Evolutionary conservation across 2,797 vertebrate genomes (phyloP).

Genomic region (Spea hammondii): DNA sequence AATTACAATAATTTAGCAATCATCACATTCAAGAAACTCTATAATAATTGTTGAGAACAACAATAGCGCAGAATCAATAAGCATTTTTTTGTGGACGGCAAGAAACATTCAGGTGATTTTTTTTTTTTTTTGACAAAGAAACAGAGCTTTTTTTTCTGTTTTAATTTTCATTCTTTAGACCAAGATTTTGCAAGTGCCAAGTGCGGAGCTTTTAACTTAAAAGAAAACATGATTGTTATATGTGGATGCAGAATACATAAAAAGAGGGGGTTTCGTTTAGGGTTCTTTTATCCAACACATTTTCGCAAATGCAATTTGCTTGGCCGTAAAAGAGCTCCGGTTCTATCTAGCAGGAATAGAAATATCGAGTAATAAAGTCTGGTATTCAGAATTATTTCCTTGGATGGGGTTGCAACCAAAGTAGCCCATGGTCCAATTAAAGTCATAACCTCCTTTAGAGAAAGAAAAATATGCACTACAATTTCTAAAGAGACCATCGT

Average conservation of each 20-base stretch:
- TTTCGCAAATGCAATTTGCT: slow-evolving; percentile 31
- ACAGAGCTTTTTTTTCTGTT: neutral
- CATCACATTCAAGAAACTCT: slow-evolving; percentile 23
- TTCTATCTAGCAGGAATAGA: too few species aligned
- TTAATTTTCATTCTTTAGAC: neutral
- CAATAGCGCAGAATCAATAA: slow-evolving; percentile 35
- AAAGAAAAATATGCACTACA: too few species aligned
- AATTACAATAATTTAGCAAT: slow-evolving; percentile 39
- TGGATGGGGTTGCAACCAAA: too few species aligned
- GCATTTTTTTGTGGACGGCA: slow-evolving; percentile 12
- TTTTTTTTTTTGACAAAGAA: neutral
- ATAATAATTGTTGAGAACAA: slow-evolving; percentile 8
- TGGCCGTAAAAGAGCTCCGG: neutral
- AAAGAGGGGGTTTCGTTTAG: slow-evolving; percentile 9
- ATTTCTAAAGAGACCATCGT: too few species aligned
- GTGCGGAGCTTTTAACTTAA: neutral
- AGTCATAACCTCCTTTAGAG: too few species aligned
- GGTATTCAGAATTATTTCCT: too few species aligned
- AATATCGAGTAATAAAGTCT: too few species aligned
- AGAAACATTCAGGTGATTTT: slow-evolving; percentile 23
- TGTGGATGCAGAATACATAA: neutral
- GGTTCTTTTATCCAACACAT: slow-evolving; percentile 13
- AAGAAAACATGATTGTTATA: neutral
- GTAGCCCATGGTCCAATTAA: too few species aligned
- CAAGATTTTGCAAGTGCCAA: neutral